Base-by-base conservation (phyloP, 2,888 invertebrate species). In the Dryobota labecula region DNA sequence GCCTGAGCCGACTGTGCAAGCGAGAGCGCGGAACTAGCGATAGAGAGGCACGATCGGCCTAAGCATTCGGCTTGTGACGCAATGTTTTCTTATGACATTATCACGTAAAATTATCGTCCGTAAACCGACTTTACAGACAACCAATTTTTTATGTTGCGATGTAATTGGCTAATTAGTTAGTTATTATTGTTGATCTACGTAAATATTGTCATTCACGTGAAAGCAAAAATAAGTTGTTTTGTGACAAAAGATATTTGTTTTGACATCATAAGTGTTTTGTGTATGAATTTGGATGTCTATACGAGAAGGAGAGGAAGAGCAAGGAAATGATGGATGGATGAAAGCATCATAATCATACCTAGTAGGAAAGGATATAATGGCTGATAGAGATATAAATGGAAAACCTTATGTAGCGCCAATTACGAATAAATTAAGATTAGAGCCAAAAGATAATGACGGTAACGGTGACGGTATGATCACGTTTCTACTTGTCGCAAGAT, bases 121-220 rank as follows among this genome's bases (percentile, higher is more conserved):
- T n/a, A n/a, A n/a, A n/a, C n/a, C n/a, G n/a, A n/a, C n/a, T n/a
- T n/a, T n/a, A n/a, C n/a, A n/a, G n/a, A n/a, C n/a, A n/a, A n/a
- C n/a, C n/a, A n/a, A n/a, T 54, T 73, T 47, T 41, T 24, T 2
- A 15, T n/a, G 1, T 73, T 58, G 30, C 30, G 1, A 45, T 41
- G 4, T 53, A 64, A 57, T 57, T 36, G 24, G 7, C 18, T 51
- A 38, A 56, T 57, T 45, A 45, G 13, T 51, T 24, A 24, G 13
- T 45, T 30, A 6, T 54, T 30, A 33, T 15, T 57, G 5, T 27
- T 5, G 15, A 33, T 6, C 49, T 13, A 11, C 18, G 49, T 13
- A 8, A 18, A 6, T 7, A 38, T 41, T 33, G 20, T 33, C 20
- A 33, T 20, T 36, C n/a, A 49, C 15, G 38, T 13, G 15, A 33